Conservation (phyloP, 2,113 vertebrate genomes). For the Orientallactaga bullata region DNA sequence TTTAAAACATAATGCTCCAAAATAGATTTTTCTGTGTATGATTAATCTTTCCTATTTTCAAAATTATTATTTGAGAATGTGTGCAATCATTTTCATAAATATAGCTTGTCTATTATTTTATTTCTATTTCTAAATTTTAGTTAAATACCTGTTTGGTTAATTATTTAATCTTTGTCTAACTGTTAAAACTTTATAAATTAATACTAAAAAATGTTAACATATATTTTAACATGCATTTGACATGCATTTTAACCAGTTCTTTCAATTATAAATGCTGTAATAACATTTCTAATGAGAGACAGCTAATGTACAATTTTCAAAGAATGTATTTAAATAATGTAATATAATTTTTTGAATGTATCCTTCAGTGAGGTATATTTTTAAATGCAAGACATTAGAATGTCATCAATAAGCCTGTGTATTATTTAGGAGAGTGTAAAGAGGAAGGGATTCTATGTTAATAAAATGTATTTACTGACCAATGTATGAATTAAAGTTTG, state of each 20-base stretch:
- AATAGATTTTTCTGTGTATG: neutral
- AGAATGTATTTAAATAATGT: neutral
- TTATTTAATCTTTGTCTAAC: conserved; percentile 35
- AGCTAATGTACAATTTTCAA: neutral
- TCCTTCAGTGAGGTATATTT: conserved; percentile 32
- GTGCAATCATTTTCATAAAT: conserved; percentile 14
- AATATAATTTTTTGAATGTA: conserved; percentile 29
- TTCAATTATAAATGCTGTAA: neutral
- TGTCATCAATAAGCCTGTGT: conserved; percentile 88
- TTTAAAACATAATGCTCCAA: neutral
- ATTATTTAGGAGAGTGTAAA: conserved; percentile 89
- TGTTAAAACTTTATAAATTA: neutral
- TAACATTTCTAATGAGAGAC: conserved; percentile 28
- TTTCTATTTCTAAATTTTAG: conserved; percentile 48
- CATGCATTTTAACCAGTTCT: neutral
- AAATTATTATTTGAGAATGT: neutral
- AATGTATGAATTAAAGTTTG: conserved; percentile 90
- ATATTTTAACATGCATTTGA: conserved; percentile 24
- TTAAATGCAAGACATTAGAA: conserved; percentile 40
- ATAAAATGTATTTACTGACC: conserved; percentile 92
- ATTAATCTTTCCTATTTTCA: neutral
- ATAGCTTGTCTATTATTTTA: neutral
- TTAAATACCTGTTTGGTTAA: conserved; percentile 10
- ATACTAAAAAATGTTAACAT: conserved; percentile 8
- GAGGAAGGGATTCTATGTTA: conserved; percentile 86